These are phyloP conservation scores for Apaloderma vittatum DNA, from an alignment of 2,113 vertebrate species.

Conservation along the genomic window DNA sequence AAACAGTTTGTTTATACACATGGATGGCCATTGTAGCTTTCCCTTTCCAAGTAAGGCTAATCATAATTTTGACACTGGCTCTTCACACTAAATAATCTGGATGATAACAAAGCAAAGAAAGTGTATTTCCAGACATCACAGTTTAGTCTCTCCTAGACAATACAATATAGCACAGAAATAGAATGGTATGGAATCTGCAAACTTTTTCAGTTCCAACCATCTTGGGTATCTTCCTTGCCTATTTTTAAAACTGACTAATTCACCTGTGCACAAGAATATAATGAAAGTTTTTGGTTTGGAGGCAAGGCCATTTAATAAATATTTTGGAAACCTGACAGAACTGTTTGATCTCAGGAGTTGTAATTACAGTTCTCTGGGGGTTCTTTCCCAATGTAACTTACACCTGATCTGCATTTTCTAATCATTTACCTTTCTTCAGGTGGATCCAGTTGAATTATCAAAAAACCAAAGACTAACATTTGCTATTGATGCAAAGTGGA, in stretches of 20 bases:
- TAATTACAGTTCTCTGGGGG: neutral
- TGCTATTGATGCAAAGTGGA: neutral
- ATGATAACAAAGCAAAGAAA: neutral
- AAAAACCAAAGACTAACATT: neutral
- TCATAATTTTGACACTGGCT: neutral
- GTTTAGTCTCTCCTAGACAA: neutral
- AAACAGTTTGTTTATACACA: neutral
- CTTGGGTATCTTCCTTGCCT: neutral
- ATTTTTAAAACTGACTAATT: neutral
- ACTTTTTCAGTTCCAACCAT: neutral
- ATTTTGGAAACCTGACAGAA: neutral
- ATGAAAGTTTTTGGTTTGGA: neutral
- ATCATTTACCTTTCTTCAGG: neutral
- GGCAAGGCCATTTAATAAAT: neutral
- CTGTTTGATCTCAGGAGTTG: neutral
- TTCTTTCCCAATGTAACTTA: neutral
- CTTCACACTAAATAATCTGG: neutral
- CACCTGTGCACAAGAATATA: neutral
- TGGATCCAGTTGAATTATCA: neutral
- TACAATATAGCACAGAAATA: neutral
- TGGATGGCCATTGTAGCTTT: neutral
- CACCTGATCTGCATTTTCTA: neutral
- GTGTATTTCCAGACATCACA: neutral
- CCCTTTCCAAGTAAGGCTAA: neutral
- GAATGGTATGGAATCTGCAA: neutral